Base-by-base conservation (phyloP, 2,888 invertebrate genomes). In the Dusona sp. region DNA sequence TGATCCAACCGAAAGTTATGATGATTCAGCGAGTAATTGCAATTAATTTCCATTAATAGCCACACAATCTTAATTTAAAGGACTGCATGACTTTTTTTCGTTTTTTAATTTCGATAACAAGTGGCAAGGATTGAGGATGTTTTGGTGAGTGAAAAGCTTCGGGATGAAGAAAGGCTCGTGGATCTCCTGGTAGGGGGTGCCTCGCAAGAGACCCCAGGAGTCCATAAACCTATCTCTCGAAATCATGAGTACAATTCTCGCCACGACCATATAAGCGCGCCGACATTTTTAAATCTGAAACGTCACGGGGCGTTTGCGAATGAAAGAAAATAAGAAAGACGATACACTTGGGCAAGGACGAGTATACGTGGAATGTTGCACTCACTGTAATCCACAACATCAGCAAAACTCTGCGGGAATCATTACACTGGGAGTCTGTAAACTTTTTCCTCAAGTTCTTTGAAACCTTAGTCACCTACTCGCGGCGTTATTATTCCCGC, bases 151-250 rank as follows among this genome's bases (percentile, higher is more conserved):
- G 64, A 73, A 64, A 42, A 68, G 78, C 25, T 57, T 25, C 57
- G 25, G 29, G 38, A 42, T 51, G 42, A 36, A 29, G 70, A 72
- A 64, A 74, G 67, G 38, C 74, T 65, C 61, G 72, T 79, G 83
- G 54, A 68, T 82, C 83, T 83, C 79, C 45, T 77, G 70, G 79
- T 79, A 77, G 83, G 83, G 83, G 83, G 79, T 54, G 85, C 73
- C 77, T 38, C 73, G 33, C 79, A 45, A 22, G 25, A 79, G 51
- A 72, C 75, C 70, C 79, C 79, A 54, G 83, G 86, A 57, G 79
- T 75, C 65, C 83, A 33, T 51, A 22, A 54, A 54, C 25, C 57
- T 38, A 79, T 83, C 74, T 75, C 79, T 79, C 57, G 70, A 65
- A 83, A 75, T 74, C 70, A 79, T 79, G 65, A 74, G 38, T 29